Evolutionary conservation across 2,797 vertebrate genomes (phyloP).

Genomic region (Pyrrhura leucotis): DNA sequence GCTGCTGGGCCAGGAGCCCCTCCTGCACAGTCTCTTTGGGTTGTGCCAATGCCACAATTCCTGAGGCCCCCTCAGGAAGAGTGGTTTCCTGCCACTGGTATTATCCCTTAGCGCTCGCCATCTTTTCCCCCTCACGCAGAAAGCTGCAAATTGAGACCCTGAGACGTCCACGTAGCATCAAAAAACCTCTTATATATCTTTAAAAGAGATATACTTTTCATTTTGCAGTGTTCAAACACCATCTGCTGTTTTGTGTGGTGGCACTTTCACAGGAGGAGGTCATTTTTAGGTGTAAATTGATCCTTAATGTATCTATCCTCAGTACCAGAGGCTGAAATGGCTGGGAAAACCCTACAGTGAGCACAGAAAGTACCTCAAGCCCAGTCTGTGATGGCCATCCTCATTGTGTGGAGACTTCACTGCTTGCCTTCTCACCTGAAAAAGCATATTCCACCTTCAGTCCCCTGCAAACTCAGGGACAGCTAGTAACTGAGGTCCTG

Average conservation of each 20-base stretch:
- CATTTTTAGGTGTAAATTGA: slow-evolving; percentile 14
- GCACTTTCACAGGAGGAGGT: not conserved
- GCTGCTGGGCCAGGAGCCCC: not conserved
- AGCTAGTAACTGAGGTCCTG: not conserved
- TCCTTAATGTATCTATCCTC: not conserved
- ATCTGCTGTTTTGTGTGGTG: not conserved
- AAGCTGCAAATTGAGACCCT: not conserved
- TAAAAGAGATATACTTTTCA: not conserved
- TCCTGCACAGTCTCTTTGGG: not conserved
- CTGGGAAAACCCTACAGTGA: not conserved
- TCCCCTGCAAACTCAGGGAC: not conserved
- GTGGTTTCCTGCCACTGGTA: not conserved
- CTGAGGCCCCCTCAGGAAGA: not conserved
- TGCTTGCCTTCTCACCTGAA: not conserved
- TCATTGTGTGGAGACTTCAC: fast-evolving
- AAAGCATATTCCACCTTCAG: not conserved
- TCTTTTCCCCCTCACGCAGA: not conserved
- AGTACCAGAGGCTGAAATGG: not conserved
- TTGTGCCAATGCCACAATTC: not conserved
- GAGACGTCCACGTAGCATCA: fast-evolving
- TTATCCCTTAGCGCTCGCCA: not conserved
- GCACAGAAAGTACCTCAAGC: not conserved
- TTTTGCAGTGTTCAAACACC: slow-evolving; percentile 50
- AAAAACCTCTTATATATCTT: not conserved
- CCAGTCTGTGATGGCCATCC: not conserved